phyloP scores from a whole-genome alignment of 1,140 invertebrate genomes.

The Bombus fervidus region DNA sequence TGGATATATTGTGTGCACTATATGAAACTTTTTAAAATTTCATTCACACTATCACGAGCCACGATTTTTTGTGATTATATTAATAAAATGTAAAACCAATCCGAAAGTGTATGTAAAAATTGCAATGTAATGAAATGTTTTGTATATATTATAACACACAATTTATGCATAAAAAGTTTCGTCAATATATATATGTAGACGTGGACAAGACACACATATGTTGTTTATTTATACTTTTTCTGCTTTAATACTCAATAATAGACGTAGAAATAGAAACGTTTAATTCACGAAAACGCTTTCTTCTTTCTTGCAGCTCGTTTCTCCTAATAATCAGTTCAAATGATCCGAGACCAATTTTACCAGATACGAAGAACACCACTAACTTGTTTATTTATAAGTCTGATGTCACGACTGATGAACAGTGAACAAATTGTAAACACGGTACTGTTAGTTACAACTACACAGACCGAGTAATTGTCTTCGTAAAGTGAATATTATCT shows the following conservation, averaged over 20 bases:
- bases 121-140: too few relatives aligned
- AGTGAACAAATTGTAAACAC: not conserved
- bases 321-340: not conserved
- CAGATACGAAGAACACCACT: not conserved
- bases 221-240: not conserved
- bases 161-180: too few relatives aligned
- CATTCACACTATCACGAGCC: too few relatives aligned
- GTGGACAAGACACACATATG: not conserved
- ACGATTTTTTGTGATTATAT: too few relatives aligned
- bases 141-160: too few relatives aligned
- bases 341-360: not conserved
- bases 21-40: too few relatives aligned
- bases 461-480: not conserved
- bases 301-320: not conserved
- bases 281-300: not conserved
- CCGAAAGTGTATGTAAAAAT: too few relatives aligned
- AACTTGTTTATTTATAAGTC: not conserved
- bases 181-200: not conserved
- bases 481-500: not conserved
- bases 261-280: not conserved
- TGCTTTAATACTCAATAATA: not conserved
- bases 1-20: too few relatives aligned
- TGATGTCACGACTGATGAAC: not conserved
- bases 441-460: not conserved
- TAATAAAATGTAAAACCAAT: too few relatives aligned